Evolutionary conservation across 2,888 invertebrate species (phyloP).

Genomic region (Cepaea hortensis): DNA sequence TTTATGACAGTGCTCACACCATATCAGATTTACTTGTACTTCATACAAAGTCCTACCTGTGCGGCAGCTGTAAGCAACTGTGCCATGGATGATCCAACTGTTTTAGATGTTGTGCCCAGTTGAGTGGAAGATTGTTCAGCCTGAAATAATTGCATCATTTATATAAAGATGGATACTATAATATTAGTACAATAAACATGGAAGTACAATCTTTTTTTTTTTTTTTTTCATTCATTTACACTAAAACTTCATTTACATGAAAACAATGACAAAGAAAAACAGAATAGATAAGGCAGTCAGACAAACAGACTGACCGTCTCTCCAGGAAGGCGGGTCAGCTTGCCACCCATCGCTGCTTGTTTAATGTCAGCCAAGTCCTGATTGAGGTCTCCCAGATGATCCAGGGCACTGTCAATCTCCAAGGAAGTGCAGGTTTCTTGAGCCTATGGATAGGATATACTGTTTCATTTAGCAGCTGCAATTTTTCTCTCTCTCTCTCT

Average conservation of each 20-base stretch:
- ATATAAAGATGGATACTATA: too few relatives aligned
- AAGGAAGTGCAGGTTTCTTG: conserved; percentile 79
- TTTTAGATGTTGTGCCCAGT: conserved; percentile 83
- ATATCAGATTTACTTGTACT: neutral
- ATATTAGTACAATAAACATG: too few relatives aligned
- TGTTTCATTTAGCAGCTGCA: neutral
- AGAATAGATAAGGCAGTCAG: neutral
- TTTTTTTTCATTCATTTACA: too few relatives aligned
- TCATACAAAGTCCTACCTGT: conserved; percentile 76
- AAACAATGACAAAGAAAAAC: neutral
- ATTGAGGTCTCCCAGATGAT: conserved; percentile 87
- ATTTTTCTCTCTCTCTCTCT: too few relatives aligned
- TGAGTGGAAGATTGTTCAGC: conserved; percentile 81
- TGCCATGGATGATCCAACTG: conserved; percentile 88
- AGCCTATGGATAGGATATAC: conserved; percentile 53
- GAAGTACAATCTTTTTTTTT: too few relatives aligned
- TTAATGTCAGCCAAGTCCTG: conserved; percentile 89
- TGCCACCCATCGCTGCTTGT: conserved; percentile 84
- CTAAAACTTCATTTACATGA: too few relatives aligned
- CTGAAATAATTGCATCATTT: conserved; percentile 59
- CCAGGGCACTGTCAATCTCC: conserved; percentile 88
- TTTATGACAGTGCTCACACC: too few relatives aligned
- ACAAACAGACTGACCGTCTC: conserved; percentile 81
- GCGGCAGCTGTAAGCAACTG: conserved; percentile 90
- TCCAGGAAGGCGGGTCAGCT: conserved; percentile 88